A percentile compares a stretch with the other conserved stretches of the same genome.
Conservation (phyloP, 2,113 vertebrate species). For the Archocentrus centrarchus region DNA sequence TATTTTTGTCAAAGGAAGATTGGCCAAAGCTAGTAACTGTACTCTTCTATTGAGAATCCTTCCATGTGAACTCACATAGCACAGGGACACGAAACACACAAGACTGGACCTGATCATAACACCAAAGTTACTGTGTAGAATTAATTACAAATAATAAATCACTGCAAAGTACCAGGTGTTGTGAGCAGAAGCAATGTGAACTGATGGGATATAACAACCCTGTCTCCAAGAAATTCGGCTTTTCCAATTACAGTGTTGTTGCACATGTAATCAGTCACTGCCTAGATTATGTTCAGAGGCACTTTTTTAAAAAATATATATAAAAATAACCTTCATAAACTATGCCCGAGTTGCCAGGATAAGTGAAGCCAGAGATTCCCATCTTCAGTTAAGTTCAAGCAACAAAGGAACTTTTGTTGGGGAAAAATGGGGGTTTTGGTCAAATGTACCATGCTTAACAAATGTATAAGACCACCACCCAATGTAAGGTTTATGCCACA, state of each 20-base stretch:
- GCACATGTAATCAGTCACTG: not conserved
- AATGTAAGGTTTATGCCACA: too few relatives aligned
- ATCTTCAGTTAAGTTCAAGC: not conserved
- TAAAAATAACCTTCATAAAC: not conserved
- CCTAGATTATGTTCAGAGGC: conserved; percentile 13
- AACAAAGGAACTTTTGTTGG: not conserved
- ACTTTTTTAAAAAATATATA: not conserved
- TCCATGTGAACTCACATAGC: not conserved
- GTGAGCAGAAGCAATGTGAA: not conserved
- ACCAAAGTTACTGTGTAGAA: not conserved
- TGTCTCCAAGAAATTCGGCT: conserved; percentile 29
- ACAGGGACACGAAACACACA: not conserved
- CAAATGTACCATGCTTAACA: not conserved
- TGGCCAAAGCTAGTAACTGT: not conserved
- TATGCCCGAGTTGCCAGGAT: not conserved
- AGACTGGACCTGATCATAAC: conserved; percentile 8
- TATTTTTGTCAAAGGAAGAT: not conserved
- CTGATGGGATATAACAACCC: conserved; percentile 19
- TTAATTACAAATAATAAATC: conserved; percentile 31
- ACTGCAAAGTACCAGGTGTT: conserved; percentile 19
- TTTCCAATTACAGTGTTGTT: conserved; percentile 24
- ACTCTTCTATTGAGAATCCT: not conserved
- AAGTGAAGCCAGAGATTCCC: not conserved
- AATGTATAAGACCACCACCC: too few relatives aligned
- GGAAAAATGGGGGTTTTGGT: not conserved